These are phyloP conservation scores for Leuciscus waleckii DNA, from an alignment of 2,797 vertebrate genomes.

Conservation along the genomic window DNA sequence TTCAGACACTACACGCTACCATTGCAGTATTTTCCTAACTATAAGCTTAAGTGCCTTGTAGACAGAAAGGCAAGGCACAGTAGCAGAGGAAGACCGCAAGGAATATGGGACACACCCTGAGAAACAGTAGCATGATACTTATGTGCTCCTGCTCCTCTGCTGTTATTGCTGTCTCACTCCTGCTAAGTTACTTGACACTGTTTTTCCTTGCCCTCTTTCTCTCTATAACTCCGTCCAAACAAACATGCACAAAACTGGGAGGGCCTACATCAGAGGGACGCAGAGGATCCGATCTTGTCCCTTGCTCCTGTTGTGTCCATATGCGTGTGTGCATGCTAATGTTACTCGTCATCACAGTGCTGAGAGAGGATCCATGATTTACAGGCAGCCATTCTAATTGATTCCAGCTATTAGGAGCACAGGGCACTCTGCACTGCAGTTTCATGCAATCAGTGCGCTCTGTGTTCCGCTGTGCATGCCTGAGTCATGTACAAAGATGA, in stretches of 20 bases:
- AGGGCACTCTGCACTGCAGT: not conserved
- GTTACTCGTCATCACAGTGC: slow-evolving; percentile 33
- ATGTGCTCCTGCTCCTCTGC: slow-evolving; percentile 46
- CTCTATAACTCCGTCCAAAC: slow-evolving; percentile 11
- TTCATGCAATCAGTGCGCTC: slow-evolving; percentile 14
- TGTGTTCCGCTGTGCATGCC: slow-evolving; percentile 24
- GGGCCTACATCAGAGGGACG: slow-evolving; percentile 62
- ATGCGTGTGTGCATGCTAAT: slow-evolving; percentile 12
- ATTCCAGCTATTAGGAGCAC: slow-evolving; percentile 8
- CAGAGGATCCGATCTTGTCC: slow-evolving; percentile 18
- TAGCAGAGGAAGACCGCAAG: slow-evolving; percentile 45
- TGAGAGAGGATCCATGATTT: slow-evolving; percentile 37
- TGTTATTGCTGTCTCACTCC: slow-evolving; percentile 50
- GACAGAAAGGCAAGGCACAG: slow-evolving; percentile 63
- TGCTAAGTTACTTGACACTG: slow-evolving; percentile 37
- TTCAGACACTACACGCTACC: slow-evolving; percentile 36
- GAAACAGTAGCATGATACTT: slow-evolving; percentile 56
- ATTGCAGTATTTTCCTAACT: slow-evolving; percentile 14
- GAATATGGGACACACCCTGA: slow-evolving; percentile 46
- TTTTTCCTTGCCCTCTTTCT: slow-evolving; percentile 32
- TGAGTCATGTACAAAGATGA: slow-evolving; percentile 17
- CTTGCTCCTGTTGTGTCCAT: slow-evolving; percentile 37
- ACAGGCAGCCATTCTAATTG: slow-evolving; percentile 39
- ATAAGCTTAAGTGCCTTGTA: slow-evolving; percentile 8
- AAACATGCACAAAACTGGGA: slow-evolving; percentile 55